Conservation (phyloP, 2,113 vertebrate genomes). For the Daubentonia madagascariensis region DNA sequence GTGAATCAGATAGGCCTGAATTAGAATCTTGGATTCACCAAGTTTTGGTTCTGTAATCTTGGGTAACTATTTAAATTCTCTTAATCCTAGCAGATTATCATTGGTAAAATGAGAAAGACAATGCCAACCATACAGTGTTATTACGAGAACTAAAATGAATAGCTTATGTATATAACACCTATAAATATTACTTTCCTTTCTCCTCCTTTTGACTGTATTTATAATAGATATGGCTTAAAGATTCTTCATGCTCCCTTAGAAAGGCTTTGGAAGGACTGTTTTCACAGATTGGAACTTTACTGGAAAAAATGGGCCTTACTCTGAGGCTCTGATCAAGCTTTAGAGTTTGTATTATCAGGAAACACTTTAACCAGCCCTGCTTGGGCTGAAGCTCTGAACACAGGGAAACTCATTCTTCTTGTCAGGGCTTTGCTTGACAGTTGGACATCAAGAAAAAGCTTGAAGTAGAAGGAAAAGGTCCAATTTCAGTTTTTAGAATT, state of each 20-base stretch:
- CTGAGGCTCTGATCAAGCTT: background rate
- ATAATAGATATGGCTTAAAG: background rate
- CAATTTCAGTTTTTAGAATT: constrained; percentile 31
- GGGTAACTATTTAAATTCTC: background rate
- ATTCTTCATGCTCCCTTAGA: background rate
- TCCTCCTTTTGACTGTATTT: background rate
- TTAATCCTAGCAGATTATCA: background rate
- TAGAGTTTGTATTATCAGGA: background rate
- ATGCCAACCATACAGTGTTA: background rate
- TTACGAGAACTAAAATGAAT: background rate
- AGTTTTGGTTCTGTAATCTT: background rate
- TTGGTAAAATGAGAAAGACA: constrained; percentile 27
- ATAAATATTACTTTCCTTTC: background rate
- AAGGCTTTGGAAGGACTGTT: background rate
- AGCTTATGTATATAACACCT: background rate
- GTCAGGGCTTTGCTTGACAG: background rate
- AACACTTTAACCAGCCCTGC: background rate
- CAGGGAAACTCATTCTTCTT: background rate
- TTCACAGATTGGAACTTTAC: background rate
- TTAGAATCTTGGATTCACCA: background rate
- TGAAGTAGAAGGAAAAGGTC: background rate
- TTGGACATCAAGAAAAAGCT: background rate
- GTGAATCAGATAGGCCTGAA: background rate
- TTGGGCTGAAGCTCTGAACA: background rate
- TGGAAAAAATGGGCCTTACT: background rate